Evolutionary conservation across 2,113 vertebrate species (phyloP).

Genomic region (Indicator maculatus): DNA sequence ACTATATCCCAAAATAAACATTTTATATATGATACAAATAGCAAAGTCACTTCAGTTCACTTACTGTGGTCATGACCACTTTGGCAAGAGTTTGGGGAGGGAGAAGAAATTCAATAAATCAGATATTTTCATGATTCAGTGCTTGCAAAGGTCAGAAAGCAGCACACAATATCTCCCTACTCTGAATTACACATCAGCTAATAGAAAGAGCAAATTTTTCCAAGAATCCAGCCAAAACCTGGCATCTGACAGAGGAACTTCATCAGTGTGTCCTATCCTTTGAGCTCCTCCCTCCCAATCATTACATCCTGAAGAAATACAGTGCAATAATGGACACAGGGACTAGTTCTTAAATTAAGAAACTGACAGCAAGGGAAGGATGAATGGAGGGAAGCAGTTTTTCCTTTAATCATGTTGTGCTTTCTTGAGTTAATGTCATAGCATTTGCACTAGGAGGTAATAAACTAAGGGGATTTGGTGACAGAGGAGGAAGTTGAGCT

Average conservation of each 20-base stretch:
- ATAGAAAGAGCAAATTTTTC: constrained; percentile 69
- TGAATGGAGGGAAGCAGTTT: not conserved
- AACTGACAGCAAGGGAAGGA: not conserved
- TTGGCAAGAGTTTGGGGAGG: constrained; percentile 59
- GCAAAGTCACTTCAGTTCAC: constrained; percentile 71
- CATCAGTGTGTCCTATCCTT: constrained; percentile 4
- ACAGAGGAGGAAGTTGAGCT: not conserved
- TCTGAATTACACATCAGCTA: constrained; percentile 55
- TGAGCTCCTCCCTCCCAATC: not conserved
- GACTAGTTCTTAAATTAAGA: not conserved
- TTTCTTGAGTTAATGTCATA: not conserved
- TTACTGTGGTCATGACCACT: constrained; percentile 71
- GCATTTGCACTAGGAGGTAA: not conserved
- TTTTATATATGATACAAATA: constrained; percentile 66
- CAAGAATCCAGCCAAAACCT: constrained; percentile 68
- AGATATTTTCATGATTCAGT: constrained; percentile 72
- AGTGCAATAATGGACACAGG: not conserved
- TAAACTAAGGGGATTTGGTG: not conserved
- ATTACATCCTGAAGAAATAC: not conserved
- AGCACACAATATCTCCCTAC: constrained; percentile 61
- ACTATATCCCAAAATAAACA: constrained; percentile 67
- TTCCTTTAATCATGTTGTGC: not conserved
- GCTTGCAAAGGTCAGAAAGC: constrained; percentile 70
- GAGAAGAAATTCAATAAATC: constrained; percentile 71
- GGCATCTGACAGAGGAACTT: constrained; percentile 37